These are phyloP conservation scores for Chlamydotis undulata DNA, from an alignment of 2,113 vertebrate genomes.

Conservation along the genomic window DNA sequence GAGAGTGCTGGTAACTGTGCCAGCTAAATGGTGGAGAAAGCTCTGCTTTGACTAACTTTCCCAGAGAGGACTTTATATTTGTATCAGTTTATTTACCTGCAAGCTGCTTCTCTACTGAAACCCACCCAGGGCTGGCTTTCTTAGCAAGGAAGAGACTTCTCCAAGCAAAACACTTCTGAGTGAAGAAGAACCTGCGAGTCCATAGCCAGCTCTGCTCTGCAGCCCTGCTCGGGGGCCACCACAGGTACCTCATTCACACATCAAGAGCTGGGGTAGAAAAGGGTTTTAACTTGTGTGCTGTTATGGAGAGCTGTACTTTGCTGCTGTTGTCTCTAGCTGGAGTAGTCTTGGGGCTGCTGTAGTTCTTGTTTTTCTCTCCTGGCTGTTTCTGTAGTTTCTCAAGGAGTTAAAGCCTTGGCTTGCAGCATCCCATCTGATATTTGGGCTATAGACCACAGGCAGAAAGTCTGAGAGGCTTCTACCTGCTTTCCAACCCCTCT, in stretches of 20 bases:
- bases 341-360: background rate
- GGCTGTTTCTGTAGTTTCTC: background rate
- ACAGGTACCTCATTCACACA: background rate
- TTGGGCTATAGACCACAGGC: background rate
- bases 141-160: background rate
- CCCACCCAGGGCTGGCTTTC: accelerated
- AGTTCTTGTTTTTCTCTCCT: background rate
- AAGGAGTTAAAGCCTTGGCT: background rate
- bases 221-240: background rate
- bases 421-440: background rate
- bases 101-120: background rate
- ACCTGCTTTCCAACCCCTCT: background rate
- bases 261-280: background rate
- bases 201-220: no score
- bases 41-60: background rate
- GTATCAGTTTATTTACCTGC: background rate
- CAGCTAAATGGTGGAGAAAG: background rate
- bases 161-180: background rate
- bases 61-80: background rate
- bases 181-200: background rate
- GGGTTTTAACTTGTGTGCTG: background rate
- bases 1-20: accelerated
- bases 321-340: background rate
- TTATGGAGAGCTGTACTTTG: background rate
- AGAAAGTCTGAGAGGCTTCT: background rate